Conservation (phyloP, 2,888 invertebrate species). For the Teleogryllus oceanicus region DNA sequence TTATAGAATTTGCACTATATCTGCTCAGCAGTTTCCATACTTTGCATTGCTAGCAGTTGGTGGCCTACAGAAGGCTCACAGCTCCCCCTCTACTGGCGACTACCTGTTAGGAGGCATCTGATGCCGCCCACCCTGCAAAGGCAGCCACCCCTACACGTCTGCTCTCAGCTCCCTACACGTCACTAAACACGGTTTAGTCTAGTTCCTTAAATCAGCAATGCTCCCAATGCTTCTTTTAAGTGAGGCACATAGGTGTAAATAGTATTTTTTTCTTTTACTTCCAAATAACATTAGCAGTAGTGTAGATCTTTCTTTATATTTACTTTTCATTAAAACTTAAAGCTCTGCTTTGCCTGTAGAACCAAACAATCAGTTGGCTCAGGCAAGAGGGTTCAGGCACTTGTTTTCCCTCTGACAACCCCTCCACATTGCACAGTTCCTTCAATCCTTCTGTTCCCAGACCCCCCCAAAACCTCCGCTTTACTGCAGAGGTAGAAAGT, state of each 20-base stretch:
- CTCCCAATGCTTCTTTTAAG: neutral
- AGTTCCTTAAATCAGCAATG: neutral
- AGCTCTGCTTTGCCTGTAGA: neutral
- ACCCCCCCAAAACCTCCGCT: neutral
- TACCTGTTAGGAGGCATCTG: neutral
- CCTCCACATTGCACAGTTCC: constrained; percentile 8
- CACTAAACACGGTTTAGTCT: neutral
- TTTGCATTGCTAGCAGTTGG: neutral
- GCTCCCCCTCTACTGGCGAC: neutral
- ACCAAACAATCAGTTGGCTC: neutral
- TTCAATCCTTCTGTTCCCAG: neutral
- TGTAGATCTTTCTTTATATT: neutral
- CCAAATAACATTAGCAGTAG: no score
- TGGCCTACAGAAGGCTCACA: no score
- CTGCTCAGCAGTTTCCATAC: neutral
- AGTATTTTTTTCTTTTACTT: no score
- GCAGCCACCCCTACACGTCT: neutral
- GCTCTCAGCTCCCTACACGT: neutral
- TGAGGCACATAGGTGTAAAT: no score
- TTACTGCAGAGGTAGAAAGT: neutral
- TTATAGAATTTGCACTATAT: constrained; percentile 2
- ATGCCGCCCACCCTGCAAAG: neutral
- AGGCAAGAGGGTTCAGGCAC: neutral
- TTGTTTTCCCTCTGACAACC: neutral
- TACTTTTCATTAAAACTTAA: neutral